Base-by-base conservation (phyloP, 2,888 invertebrate species). In the Blastobasis lacticolella region DNA sequence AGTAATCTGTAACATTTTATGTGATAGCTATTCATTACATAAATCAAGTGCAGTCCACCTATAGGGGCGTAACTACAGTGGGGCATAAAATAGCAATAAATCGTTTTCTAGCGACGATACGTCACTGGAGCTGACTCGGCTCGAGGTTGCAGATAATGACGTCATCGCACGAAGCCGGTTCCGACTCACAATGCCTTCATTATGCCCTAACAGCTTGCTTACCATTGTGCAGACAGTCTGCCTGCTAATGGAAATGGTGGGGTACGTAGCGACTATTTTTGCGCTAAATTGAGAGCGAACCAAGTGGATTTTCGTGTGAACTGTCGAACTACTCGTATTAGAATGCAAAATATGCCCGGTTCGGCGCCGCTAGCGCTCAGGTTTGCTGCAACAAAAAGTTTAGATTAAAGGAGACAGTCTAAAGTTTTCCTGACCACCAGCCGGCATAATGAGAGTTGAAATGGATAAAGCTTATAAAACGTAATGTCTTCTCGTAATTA, bases 171-270 rank as follows among this genome's bases (percentile, higher is more conserved):
- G 72, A 62, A 59, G 64, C 54, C 53, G 54, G 57, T 23, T 23
- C 23, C 52, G 55, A 46, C 50, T 54, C 67, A 83, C 84, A 83
- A 83, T 81, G 72, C 78, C 78, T 80, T 83, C 81, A 83, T 83
- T 83, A 83, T 78, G 68, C 67, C 63, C 69, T 71, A 74, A 73
- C 78, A 76, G 78, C 81, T 81, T 78, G 80, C 82, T 78, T 76
- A 76, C 78, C 71, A 81, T 81, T 78, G 78, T 75, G 73, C 69
- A 9, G 50, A 46, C 50, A 40, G 46, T 51, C 50, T 51, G 46
- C 38, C 46, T 10, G 47, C 50, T 47, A 51, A 51, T 51, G 50
- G 50, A 51, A 50, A 47, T 46, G 50, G 42, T 37, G 40, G 47
- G 52, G 49, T 41, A 46, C 49, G 50, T 45, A 40, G 49, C 47